Evolutionary conservation across 2,888 invertebrate species (phyloP).

Genomic region (Nycteola revayana): DNA sequence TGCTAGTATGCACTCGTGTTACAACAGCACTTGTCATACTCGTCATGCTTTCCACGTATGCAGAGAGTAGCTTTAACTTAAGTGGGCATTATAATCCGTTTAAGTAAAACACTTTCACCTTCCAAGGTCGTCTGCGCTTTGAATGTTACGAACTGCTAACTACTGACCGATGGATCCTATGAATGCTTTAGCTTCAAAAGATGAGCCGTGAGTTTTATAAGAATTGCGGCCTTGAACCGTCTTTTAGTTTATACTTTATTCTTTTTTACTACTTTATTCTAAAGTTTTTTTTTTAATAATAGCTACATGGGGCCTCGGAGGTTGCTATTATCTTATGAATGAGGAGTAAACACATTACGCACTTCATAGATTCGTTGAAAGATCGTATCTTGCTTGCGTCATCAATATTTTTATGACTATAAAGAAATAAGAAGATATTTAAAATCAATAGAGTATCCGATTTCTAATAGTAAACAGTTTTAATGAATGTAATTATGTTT

Average conservation of each 20-base stretch:
- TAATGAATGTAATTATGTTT: too few species aligned
- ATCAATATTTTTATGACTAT: too few species aligned
- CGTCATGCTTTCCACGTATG: conserved; percentile 32
- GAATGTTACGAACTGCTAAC: conserved; percentile 48
- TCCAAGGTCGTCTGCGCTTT: conserved; percentile 64
- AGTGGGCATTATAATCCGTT: conserved; percentile 50
- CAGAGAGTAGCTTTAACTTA: conserved; percentile 21
- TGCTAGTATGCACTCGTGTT: conserved; percentile 6
- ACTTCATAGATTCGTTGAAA: too few species aligned
- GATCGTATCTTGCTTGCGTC: too few species aligned
- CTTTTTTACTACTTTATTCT: too few species aligned
- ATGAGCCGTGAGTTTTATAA: conserved; percentile 16
- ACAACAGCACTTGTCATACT: conserved; percentile 17
- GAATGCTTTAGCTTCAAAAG: conserved; percentile 34
- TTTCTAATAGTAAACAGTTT: too few species aligned
- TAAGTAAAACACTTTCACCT: conserved; percentile 68
- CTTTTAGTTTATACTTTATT: background rate
- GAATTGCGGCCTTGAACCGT: background rate
- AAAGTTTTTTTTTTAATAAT: too few species aligned
- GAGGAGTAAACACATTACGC: too few species aligned
- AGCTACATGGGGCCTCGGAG: too few species aligned
- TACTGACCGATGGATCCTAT: conserved; percentile 33
- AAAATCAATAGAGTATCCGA: too few species aligned
- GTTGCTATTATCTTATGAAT: too few species aligned
- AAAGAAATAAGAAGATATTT: too few species aligned